Evolutionary conservation across 2,888 invertebrate species (phyloP), one percentile per base, ranked within the genome.

Genomic region (Cheilosia variabilis): DNA sequence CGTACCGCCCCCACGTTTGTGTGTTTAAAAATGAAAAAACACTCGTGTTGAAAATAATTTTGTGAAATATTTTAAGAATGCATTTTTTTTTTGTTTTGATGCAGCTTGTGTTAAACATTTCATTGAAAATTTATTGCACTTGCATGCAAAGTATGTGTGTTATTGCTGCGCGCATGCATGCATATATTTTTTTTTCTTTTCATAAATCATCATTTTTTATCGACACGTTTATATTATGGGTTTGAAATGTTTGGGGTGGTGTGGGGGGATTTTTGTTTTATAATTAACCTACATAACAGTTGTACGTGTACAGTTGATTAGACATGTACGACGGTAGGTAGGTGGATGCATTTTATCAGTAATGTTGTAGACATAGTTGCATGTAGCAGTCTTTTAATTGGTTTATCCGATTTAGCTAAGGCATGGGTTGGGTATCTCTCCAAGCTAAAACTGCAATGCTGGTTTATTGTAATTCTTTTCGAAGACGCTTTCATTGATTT

Each of bases 101-200:
- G 69, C 24, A 37, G 45, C 58, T 65, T 57, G 78, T 68, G 73
- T 66, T 31, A 22, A 50, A 69, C 73, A 73, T 78, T 79, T 73
- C 6, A 79, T 57, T 55, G 55, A 19, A 55, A 83, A 83, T 78
- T 78, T 83, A 83, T 62, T 68, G 37, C 45, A 58, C 52, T 55
- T 68, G 66, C 77, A 66, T 72, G 37, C 34, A 31, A 31, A 37
- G 37, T 55, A 34, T 55, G 22, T 24, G 22, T 52, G 52, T 52
- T 22, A 52, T 24, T 60, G 41, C 31, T 55, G 60, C 55, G 57
- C 75, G 47, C 43, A 77, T 77, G 60, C 45, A 77, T 53, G 53
- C 45, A 62, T 69, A 62, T 69, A 1, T 2, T 27, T 15, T 37
- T 41, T 65, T 65, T 19, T 47, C 10, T 52, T 52, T 75, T 57